These are phyloP conservation scores for Cephus spinipes DNA, from an alignment of 2,888 invertebrate genomes.

Conservation along the genomic window DNA sequence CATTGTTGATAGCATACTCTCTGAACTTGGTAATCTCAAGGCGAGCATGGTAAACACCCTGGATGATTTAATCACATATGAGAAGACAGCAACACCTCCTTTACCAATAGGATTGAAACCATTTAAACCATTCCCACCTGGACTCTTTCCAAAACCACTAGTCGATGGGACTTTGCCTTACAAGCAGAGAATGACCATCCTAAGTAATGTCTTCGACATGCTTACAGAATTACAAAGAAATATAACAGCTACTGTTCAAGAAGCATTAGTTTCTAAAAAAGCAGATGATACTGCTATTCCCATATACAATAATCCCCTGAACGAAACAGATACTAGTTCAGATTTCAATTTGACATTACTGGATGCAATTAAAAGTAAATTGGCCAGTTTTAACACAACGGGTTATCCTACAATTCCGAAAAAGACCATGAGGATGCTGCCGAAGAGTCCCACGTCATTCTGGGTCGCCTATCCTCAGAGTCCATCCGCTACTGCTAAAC, in stretches of 20 bases:
- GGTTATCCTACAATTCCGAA: conserved; percentile 9
- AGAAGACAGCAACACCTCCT: conserved; percentile 39
- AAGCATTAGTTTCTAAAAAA: conserved; percentile 31
- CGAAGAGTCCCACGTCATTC: conserved; percentile 35
- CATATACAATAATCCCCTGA: not conserved
- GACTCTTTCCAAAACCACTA: conserved; percentile 46
- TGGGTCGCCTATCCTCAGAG: conserved; percentile 47
- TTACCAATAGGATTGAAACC: conserved; percentile 21
- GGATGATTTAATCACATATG: conserved; percentile 51
- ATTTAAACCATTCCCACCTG: conserved; percentile 45
- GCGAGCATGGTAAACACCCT: conserved; percentile 53
- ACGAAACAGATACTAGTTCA: not conserved
- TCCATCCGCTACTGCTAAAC: conserved; percentile 29
- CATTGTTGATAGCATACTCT: conserved; percentile 53
- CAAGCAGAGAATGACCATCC: conserved; percentile 53
- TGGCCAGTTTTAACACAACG: conserved; percentile 34
- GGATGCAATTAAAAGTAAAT: conserved; percentile 51
- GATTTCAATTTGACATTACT: conserved; percentile 45
- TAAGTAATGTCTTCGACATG: conserved; percentile 61
- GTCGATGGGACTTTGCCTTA: conserved; percentile 51
- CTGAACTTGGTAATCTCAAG: conserved; percentile 52
- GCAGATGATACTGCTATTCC: not conserved
- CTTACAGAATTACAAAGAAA: conserved; percentile 57
- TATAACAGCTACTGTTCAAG: conserved; percentile 45
- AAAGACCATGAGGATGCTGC: conserved; percentile 12